Conservation (phyloP, 2,797 vertebrate genomes). For the Sebastolobus alascanus region DNA sequence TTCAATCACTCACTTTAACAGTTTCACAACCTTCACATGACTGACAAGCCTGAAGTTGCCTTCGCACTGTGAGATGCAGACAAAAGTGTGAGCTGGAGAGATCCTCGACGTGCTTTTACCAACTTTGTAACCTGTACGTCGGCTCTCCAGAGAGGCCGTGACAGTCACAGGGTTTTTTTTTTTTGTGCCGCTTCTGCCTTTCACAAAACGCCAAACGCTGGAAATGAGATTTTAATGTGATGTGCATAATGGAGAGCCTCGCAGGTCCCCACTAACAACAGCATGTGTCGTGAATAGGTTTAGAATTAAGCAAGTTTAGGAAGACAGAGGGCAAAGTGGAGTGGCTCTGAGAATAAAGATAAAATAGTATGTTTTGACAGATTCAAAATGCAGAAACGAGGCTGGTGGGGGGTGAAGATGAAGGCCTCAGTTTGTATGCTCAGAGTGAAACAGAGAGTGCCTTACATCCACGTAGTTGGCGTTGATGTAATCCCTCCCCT, state of each 20-base stretch:
- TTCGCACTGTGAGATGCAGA: slow-evolving; percentile 23
- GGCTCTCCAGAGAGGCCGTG: slow-evolving; percentile 44
- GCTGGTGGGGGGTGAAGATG: not conserved
- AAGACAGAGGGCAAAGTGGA: slow-evolving; percentile 6
- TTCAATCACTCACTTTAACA: slow-evolving; percentile 45
- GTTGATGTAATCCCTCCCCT: slow-evolving; percentile 94
- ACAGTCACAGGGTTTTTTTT: slow-evolving; percentile 15
- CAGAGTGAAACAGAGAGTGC: not conserved
- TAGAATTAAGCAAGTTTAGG: slow-evolving; percentile 14
- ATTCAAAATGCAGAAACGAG: not conserved
- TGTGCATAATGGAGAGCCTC: slow-evolving; percentile 32
- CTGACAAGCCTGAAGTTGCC: slow-evolving; percentile 48
- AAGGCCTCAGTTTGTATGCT: slow-evolving; percentile 3
- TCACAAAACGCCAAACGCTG: slow-evolving; percentile 42
- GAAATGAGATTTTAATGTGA: slow-evolving; percentile 42
- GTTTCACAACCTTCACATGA: slow-evolving; percentile 60
- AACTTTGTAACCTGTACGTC: slow-evolving; percentile 25
- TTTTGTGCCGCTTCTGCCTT: slow-evolving; percentile 35
- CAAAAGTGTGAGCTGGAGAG: slow-evolving; percentile 52
- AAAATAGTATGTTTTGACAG: not conserved
- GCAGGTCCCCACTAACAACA: slow-evolving; percentile 22
- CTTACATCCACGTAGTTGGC: slow-evolving; percentile 98
- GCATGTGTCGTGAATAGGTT: slow-evolving; percentile 27
- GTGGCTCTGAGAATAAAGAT: slow-evolving; percentile 4
- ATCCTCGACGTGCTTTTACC: slow-evolving; percentile 47